phyloP scores from a whole-genome alignment of 2,888 invertebrate genomes.

The Philhelius pedissequus region DNA sequence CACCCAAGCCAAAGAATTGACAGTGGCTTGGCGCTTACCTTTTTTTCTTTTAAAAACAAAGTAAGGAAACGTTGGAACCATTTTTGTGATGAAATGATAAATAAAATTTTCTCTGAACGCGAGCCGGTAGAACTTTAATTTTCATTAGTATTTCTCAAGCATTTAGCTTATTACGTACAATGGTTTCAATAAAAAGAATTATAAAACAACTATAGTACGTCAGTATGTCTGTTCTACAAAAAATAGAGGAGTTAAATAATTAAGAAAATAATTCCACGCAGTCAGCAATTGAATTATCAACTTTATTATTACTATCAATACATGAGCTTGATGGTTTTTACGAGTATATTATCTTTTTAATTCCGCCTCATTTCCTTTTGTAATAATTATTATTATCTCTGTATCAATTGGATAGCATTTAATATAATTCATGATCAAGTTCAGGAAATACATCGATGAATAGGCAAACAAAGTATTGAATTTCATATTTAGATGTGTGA shows the following conservation, averaged over 20 bases:
- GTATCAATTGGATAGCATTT: neutral
- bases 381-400: neutral
- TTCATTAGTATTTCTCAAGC: neutral
- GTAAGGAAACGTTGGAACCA: neutral
- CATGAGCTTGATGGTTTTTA: neutral
- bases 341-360: neutral
- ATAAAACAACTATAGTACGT: no score
- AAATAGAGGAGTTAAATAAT: neutral
- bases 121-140: neutral
- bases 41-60: neutral
- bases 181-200: neutral
- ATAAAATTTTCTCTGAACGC: neutral
- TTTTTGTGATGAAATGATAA: neutral
- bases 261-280: neutral
- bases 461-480: neutral
- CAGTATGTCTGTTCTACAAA: neutral
- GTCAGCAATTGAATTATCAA: slow-evolving; percentile 1
- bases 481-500: no score
- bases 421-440: slow-evolving; percentile 14
- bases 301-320: neutral
- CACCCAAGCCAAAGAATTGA: neutral
- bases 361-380: neutral
- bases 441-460: neutral
- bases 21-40: neutral
- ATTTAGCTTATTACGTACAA: neutral